Conservation (phyloP, 2,888 invertebrate genomes). For the Scaptomyza caliginosa region DNA sequence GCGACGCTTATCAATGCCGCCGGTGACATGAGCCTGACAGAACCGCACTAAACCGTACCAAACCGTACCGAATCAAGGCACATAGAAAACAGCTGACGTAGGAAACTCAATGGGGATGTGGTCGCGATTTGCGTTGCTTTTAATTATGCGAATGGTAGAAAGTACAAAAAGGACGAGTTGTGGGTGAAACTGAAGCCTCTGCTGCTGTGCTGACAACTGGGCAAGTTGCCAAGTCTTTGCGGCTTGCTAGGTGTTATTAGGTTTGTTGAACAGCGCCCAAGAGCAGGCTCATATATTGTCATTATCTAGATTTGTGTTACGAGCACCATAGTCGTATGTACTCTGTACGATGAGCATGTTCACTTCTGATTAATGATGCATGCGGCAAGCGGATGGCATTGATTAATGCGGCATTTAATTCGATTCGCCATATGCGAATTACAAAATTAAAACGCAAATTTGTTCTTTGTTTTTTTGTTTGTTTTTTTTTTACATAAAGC, state of each 20-base stretch:
- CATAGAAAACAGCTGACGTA: slow-evolving; percentile 51
- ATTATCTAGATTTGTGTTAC: slow-evolving; percentile 39
- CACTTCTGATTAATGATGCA: slow-evolving; percentile 67
- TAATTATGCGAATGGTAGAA: slow-evolving; percentile 47
- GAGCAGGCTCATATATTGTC: slow-evolving; percentile 13
- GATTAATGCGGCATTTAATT: slow-evolving; percentile 37
- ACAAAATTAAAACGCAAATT: slow-evolving; percentile 42
- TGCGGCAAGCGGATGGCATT: slow-evolving; percentile 18
- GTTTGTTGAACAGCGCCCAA: slow-evolving; percentile 44
- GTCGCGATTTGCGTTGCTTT: slow-evolving; percentile 56
- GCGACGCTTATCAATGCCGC: slow-evolving; percentile 41
- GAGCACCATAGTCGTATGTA: slow-evolving; percentile 12
- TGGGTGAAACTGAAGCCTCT: neutral
- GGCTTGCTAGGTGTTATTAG: slow-evolving; percentile 58
- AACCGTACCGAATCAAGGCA: neutral
- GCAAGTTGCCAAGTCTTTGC: slow-evolving; percentile 52
- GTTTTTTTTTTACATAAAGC: slow-evolving; percentile 11
- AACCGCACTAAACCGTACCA: neutral
- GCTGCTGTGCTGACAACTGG: slow-evolving; percentile 21
- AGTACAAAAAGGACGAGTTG: neutral
- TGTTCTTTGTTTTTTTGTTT: too few relatives aligned
- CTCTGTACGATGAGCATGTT: neutral
- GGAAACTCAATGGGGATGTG: slow-evolving; percentile 34
- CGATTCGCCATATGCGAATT: slow-evolving; percentile 11
- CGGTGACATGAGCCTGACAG: slow-evolving; percentile 31